phyloP scores from a whole-genome alignment of 1,140 invertebrate genomes.

The Drosophila prosaltans region DNA sequence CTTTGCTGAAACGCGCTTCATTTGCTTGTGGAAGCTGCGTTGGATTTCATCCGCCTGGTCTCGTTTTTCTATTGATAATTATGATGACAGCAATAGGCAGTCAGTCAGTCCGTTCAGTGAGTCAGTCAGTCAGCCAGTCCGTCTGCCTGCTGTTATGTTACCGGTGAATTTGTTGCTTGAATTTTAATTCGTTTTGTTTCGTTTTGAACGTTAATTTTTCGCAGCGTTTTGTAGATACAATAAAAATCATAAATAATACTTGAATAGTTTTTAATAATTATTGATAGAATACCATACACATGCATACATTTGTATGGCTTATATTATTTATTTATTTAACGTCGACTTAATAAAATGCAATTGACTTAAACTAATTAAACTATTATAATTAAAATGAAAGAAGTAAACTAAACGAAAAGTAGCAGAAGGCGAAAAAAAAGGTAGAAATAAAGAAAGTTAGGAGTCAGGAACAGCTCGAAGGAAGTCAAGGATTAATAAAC shows the following conservation, averaged over 20 bases:
- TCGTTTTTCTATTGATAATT: constrained; percentile 63
- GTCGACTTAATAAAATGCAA: too few species aligned
- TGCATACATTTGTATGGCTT: not conserved
- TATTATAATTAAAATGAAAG: too few species aligned
- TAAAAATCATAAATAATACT: constrained; percentile 55
- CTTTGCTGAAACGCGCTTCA: constrained; percentile 43
- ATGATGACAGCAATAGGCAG: constrained; percentile 43
- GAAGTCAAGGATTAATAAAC: too few species aligned
- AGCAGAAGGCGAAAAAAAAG: too few species aligned
- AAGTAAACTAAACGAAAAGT: too few species aligned
- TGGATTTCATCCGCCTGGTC: constrained; percentile 49
- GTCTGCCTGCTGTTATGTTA: constrained; percentile 30
- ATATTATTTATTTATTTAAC: too few species aligned
- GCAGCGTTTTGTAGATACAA: constrained; percentile 50
- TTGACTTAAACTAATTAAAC: too few species aligned
- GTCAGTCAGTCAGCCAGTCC: constrained; percentile 10
- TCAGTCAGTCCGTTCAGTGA: not conserved
- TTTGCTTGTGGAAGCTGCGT: constrained; percentile 51
- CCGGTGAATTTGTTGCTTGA: constrained; percentile 53
- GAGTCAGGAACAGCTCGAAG: too few species aligned
- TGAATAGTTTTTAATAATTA: constrained; percentile 39
- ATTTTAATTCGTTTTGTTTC: constrained; percentile 62
- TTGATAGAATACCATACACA: constrained; percentile 15
- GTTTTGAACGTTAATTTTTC: constrained; percentile 28
- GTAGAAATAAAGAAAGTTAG: too few species aligned